Percentiles rank a stretch among this genome's conserved stretches.
Evolutionary conservation across 2,888 invertebrate genomes (phyloP).

Genomic region (Oasisia sp.): DNA sequence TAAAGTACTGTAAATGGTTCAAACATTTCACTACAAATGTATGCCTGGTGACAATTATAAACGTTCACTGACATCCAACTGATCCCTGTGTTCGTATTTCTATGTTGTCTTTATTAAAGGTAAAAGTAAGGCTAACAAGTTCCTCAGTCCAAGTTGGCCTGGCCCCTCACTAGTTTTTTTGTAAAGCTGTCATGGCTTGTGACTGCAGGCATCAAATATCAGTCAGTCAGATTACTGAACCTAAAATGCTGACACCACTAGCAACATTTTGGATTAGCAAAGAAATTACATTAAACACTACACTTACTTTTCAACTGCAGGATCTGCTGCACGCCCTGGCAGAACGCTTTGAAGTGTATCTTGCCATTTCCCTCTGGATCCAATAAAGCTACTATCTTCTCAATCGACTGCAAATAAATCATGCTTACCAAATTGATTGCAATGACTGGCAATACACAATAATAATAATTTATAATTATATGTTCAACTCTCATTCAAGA

Average conservation of each 20-base stretch:
- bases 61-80: not conserved
- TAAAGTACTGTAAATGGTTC: not conserved
- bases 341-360: conserved; percentile 69
- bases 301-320: conserved; percentile 51
- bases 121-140: not conserved
- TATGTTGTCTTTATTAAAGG: not conserved
- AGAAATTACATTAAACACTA: not conserved
- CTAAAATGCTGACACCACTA: not conserved
- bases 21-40: not conserved
- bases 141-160: not conserved
- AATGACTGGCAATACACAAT: not conserved
- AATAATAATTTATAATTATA: not conserved
- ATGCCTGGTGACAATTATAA: not conserved
- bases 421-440: not conserved
- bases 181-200: not conserved
- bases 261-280: too few species aligned
- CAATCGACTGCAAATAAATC: conserved; percentile 65
- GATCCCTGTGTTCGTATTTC: not conserved
- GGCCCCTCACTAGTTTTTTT: not conserved
- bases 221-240: not conserved
- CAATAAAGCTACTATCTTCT: conserved; percentile 68
- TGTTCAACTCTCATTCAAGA: too few species aligned
- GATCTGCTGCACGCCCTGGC: conserved; percentile 66
- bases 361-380: conserved; percentile 71
- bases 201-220: not conserved